Base-by-base conservation (phyloP, 2,888 invertebrate species). In the Nomada hirtipes region DNA sequence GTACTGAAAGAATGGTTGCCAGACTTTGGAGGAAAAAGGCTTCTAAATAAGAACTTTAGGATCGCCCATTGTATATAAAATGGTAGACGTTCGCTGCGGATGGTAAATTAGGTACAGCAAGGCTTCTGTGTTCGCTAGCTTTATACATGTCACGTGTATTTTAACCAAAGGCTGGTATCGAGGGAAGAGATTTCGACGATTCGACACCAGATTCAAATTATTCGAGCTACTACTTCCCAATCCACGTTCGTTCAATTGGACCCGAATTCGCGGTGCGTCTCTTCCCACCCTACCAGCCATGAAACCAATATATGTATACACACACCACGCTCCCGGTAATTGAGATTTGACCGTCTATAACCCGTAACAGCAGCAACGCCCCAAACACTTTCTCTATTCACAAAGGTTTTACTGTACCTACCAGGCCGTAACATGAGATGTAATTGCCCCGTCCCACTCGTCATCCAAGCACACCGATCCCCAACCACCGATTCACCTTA, bases 401-500 rank as follows among this genome's bases (percentile, higher is more conserved):
- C 23, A 23, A 52, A 60, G 53, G 65, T 65, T 71, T 78, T 78
- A 71, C 79, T 78, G 79, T 78, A 60, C 70, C 79, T 65, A 52
- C n/a, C 36, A 15, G 4, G 18, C 47, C 57, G 55, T 64, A 15
- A 65, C 72, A 67, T 59, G 50, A 59, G n/a, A 53, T 73, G 64
- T 64, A 63, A 63, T 73, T 64, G 64, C 44, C 15, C 53, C 23
- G 52, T 70, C 18, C 70, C 23, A 65, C 42, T 57, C 44, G 44
- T 55, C 73, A 65, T 50, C 65, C 73, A 47, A 15, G 4, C 52
- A 73, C 76, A 77, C 36, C 72, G 52, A 65, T 59, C 73, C 42
- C 70, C 64, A 86, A 82, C 76, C 57, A 80, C 36, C 36, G 36
- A 36, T 36, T 68, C 73, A 75, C 50, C 61, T 80, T 75, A 77